These are phyloP conservation scores for Suillia variegata DNA, from an alignment of 2,888 invertebrate genomes.

Conservation along the genomic window DNA sequence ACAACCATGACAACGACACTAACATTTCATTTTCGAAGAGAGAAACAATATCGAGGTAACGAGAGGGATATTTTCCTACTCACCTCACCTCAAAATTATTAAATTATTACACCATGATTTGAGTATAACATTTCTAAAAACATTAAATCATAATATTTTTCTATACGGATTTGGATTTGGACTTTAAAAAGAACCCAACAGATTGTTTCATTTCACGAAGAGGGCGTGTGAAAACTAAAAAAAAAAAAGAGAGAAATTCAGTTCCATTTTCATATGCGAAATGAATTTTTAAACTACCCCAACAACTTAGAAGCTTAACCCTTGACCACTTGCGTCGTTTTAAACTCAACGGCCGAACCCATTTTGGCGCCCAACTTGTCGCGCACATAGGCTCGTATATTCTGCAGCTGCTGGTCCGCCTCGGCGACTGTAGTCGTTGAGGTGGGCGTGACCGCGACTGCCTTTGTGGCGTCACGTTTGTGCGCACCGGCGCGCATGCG, in stretches of 20 bases:
- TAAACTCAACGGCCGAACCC: slow-evolving; percentile 46
- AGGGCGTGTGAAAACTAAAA: too few relatives aligned
- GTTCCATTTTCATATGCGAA: slow-evolving; percentile 22
- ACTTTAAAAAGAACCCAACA: too few relatives aligned
- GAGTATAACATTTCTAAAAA: too few relatives aligned
- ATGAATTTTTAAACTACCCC: neutral
- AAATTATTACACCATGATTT: too few relatives aligned
- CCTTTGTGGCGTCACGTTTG: slow-evolving; percentile 29
- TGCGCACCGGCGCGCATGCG: slow-evolving; percentile 30
- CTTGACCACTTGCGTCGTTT: slow-evolving; percentile 46
- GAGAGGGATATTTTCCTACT: too few relatives aligned
- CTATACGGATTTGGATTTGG: too few relatives aligned
- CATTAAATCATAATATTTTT: too few relatives aligned
- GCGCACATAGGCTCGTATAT: slow-evolving; percentile 43
- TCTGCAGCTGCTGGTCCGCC: slow-evolving; percentile 38
- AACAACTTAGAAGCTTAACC: slow-evolving; percentile 30
- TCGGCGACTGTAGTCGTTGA: slow-evolving; percentile 15
- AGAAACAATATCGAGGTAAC: too few relatives aligned
- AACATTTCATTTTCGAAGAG: too few relatives aligned
- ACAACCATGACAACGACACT: too few relatives aligned
- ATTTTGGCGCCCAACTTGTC: slow-evolving; percentile 53
- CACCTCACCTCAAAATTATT: too few relatives aligned
- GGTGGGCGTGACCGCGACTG: neutral
- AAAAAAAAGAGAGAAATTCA: slow-evolving; percentile 18
- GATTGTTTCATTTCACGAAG: too few relatives aligned